Percentiles rank a stretch among this genome's conserved stretches.
phyloP scores from a whole-genome alignment of 2,797 vertebrate species.

The Periophthalmus magnuspinnatus region DNA sequence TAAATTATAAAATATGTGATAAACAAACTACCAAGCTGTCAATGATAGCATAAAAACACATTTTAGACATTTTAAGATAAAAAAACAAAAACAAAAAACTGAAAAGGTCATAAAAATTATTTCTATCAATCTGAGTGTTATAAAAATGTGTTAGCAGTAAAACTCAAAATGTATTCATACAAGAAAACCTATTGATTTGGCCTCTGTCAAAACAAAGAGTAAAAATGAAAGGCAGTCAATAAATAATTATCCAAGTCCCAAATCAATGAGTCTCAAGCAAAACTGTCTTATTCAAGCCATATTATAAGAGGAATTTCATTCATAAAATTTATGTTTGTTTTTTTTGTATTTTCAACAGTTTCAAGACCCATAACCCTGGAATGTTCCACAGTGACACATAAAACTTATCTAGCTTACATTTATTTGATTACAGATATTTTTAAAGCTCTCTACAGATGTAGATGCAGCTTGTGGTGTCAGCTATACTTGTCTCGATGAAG shows the following conservation, averaged over 20 bases:
- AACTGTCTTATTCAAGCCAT: neutral
- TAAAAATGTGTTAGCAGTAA: neutral
- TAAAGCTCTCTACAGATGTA: no score
- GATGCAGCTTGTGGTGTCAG: no score
- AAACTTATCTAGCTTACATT: no score
- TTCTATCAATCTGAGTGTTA: neutral
- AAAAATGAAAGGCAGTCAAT: constrained; percentile 7
- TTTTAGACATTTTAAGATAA: neutral
- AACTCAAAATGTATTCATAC: constrained; percentile 5
- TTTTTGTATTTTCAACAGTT: no score
- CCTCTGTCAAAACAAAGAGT: neutral
- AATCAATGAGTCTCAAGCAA: neutral
- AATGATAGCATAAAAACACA: neutral
- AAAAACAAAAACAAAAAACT: neutral
- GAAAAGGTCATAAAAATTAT: neutral
- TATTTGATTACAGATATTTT: no score
- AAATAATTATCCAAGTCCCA: constrained; percentile 1
- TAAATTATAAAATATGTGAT: neutral
- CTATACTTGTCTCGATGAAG: no score
- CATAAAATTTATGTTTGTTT: neutral
- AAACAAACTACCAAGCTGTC: neutral
- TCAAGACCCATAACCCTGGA: no score
- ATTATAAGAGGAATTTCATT: neutral
- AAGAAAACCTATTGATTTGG: neutral
- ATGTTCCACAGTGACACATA: no score